phyloP scores from a whole-genome alignment of 1,140 invertebrate species.

The Ostrea denselamellosa region DNA sequence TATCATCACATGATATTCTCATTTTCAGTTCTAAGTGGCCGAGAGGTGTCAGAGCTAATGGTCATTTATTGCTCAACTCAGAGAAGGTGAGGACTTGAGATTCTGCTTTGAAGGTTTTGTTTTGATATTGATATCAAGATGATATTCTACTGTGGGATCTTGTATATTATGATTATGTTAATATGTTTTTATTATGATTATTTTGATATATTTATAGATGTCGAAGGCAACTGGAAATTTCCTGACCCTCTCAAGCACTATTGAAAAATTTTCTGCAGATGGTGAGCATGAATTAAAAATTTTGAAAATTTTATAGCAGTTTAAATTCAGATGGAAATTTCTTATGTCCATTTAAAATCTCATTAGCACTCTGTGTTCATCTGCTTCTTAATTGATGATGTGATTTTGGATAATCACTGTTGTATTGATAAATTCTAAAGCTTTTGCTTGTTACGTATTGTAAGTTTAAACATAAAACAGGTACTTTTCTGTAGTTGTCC shows the following conservation, averaged over 20 bases:
- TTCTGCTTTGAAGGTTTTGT: not conserved
- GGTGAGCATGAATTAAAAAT: conserved; percentile 80
- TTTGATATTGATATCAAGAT: too few relatives aligned
- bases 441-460: too few relatives aligned
- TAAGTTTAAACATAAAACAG: too few relatives aligned
- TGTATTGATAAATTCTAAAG: too few relatives aligned
- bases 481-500: too few relatives aligned
- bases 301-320: too few relatives aligned
- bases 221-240: conserved; percentile 99
- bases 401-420: too few relatives aligned
- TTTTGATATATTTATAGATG: conserved; percentile 84
- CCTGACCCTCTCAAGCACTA: conserved; percentile 92
- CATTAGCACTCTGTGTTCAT: too few relatives aligned
- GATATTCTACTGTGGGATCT: not conserved
- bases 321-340: too few relatives aligned
- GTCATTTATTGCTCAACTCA: conserved; percentile 97
- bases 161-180: not conserved
- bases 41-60: conserved; percentile 93
- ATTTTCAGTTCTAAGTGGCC: conserved; percentile 89
- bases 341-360: too few relatives aligned
- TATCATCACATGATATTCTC: not conserved
- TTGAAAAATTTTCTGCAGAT: conserved; percentile 97
- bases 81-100: conserved; percentile 85
- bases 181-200: not conserved
- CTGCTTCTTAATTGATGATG: too few relatives aligned